phyloP scores from a whole-genome alignment of 2,797 vertebrate genomes.

The Gallirallus australis region DNA sequence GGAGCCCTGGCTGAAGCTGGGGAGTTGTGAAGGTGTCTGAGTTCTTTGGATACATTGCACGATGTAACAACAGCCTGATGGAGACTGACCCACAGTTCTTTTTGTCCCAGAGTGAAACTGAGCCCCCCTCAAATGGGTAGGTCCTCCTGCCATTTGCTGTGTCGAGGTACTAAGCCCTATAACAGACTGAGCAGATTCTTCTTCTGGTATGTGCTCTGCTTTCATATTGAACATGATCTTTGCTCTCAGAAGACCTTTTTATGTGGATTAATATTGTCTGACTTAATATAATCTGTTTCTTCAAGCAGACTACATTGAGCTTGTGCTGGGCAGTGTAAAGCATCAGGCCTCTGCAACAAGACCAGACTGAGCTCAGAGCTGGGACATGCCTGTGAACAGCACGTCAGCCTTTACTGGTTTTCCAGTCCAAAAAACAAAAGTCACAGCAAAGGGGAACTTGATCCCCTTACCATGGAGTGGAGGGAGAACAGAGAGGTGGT shows the following conservation, averaged over 20 bases:
- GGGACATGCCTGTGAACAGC: background rate
- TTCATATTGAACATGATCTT: background rate
- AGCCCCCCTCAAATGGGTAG: background rate
- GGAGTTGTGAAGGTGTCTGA: background rate
- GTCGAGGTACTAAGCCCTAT: background rate
- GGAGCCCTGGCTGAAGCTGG: background rate
- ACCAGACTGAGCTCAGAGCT: background rate
- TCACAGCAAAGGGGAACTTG: conserved; percentile 5
- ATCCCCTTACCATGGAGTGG: background rate
- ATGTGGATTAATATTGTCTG: background rate
- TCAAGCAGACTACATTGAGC: background rate
- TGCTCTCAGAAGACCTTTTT: background rate
- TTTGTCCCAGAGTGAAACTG: background rate
- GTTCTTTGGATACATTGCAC: background rate
- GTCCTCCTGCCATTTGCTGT: background rate
- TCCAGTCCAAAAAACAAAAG: background rate
- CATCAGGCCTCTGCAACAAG: background rate
- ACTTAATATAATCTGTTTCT: background rate
- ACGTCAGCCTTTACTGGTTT: conserved; percentile 6
- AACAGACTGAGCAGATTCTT: background rate
- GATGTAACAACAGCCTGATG: background rate
- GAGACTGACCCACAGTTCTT: background rate
- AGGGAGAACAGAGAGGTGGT: background rate
- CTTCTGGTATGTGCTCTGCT: background rate
- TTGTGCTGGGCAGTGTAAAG: background rate